phyloP scores from a whole-genome alignment of 2,113 vertebrate species.

The Narcine bancroftii region DNA sequence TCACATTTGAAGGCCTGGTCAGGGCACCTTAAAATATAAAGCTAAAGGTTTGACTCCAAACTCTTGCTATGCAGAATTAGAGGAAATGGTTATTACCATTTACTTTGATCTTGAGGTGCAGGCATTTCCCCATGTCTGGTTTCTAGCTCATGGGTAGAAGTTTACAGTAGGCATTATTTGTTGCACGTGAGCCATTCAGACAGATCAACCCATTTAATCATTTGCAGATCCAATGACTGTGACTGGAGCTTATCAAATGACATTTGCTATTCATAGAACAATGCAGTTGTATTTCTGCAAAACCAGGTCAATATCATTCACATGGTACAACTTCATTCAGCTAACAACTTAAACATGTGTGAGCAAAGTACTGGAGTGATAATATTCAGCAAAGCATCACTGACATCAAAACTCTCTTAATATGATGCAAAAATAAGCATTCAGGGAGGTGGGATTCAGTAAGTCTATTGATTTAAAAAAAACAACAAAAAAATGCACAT shows the following conservation, averaged over 20 bases:
- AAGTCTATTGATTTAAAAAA: background rate
- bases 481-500: background rate
- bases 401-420: background rate
- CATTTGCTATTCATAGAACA: constrained; percentile 33
- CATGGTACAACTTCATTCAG: background rate
- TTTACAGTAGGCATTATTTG: constrained; percentile 31
- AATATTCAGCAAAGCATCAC: background rate
- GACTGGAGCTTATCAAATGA: constrained; percentile 17
- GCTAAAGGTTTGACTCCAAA: background rate
- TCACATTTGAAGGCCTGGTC: background rate
- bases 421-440: background rate
- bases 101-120: background rate
- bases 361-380: constrained; percentile 2
- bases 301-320: constrained; percentile 25
- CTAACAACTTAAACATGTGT: constrained; percentile 8
- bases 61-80: background rate
- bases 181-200: background rate
- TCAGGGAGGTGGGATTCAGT: background rate
- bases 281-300: constrained; percentile 12
- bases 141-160: background rate
- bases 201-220: constrained; percentile 3
- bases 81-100: constrained; percentile 16
- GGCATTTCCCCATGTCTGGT: background rate
- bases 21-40: background rate
- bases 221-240: constrained; percentile 19